These are phyloP conservation scores for Mastacembelus armatus DNA, from an alignment of 2,797 vertebrate genomes.

Conservation along the genomic window DNA sequence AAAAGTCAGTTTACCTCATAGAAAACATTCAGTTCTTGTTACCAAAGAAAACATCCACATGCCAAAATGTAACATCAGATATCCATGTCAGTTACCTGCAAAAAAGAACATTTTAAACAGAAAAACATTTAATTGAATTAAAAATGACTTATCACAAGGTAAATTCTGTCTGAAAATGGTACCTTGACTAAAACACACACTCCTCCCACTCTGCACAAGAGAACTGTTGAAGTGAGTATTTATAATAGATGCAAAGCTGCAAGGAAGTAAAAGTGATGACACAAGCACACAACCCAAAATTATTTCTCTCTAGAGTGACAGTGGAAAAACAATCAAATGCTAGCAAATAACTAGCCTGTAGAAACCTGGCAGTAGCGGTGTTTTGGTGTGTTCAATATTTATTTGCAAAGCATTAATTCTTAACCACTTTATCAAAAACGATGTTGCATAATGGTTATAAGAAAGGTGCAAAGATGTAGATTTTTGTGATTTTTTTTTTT, in stretches of 20 bases:
- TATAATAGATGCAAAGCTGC: constrained; percentile 37
- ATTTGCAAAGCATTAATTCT: too few species aligned
- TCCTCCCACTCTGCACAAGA: constrained; percentile 6
- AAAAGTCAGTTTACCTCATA: too few species aligned
- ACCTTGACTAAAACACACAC: background rate
- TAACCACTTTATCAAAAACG: too few species aligned
- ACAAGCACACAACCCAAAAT: constrained; percentile 40
- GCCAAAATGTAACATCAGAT: background rate
- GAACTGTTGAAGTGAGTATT: constrained; percentile 30
- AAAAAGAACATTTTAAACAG: background rate
- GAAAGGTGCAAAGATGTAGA: too few species aligned
- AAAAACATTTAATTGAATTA: background rate
- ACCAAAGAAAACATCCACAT: constrained; percentile 2
- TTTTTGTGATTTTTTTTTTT: too few species aligned
- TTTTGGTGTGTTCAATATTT: too few species aligned
- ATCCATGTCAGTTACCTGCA: background rate
- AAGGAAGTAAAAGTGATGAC: constrained; percentile 39
- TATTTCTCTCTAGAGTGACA: constrained; percentile 40
- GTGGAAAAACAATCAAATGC: constrained; percentile 35
- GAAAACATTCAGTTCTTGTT: constrained; percentile 1
- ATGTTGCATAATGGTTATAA: too few species aligned
- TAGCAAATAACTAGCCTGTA: background rate
- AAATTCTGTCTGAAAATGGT: background rate
- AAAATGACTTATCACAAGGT: background rate
- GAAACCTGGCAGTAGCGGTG: too few species aligned